phyloP scores from a whole-genome alignment of 2,888 invertebrate species.

The Ophion ellenae region DNA sequence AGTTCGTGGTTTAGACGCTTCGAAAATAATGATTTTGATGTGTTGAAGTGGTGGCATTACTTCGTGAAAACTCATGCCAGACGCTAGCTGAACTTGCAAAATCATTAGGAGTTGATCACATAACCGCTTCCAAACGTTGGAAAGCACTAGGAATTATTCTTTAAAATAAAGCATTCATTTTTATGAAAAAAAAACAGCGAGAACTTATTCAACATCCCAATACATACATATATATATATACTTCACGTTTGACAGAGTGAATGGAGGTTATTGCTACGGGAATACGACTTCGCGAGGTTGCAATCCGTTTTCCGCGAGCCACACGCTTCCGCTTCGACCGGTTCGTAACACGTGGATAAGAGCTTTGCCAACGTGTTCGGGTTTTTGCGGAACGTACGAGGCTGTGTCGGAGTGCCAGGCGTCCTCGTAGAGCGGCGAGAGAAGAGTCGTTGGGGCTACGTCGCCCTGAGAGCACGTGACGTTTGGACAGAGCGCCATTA shows the following conservation, averaged over 20 bases:
- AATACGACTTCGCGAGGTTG: slow-evolving; percentile 86
- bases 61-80: too few relatives aligned
- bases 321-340: slow-evolving; percentile 89
- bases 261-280: slow-evolving; percentile 75
- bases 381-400: slow-evolving; percentile 87
- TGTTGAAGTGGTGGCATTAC: too few relatives aligned
- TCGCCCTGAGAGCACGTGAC: slow-evolving; percentile 88
- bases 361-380: slow-evolving; percentile 89
- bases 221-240: slow-evolving; percentile 9
- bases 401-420: slow-evolving; percentile 90
- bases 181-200: too few relatives aligned
- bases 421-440: slow-evolving; percentile 89
- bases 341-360: slow-evolving; percentile 88
- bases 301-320: slow-evolving; percentile 89
- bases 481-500: slow-evolving; percentile 89
- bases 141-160: too few relatives aligned
- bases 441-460: slow-evolving; percentile 87
- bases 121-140: too few relatives aligned
- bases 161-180: too few relatives aligned
- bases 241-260: slow-evolving; percentile 1
- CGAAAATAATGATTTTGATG: too few relatives aligned
- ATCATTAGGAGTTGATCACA: too few relatives aligned
- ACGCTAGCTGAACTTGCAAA: too few relatives aligned
- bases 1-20: too few relatives aligned
- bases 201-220: too few relatives aligned